Base-by-base conservation (phyloP, 2,113 vertebrate genomes). In the Coptodon rendalli region DNA sequence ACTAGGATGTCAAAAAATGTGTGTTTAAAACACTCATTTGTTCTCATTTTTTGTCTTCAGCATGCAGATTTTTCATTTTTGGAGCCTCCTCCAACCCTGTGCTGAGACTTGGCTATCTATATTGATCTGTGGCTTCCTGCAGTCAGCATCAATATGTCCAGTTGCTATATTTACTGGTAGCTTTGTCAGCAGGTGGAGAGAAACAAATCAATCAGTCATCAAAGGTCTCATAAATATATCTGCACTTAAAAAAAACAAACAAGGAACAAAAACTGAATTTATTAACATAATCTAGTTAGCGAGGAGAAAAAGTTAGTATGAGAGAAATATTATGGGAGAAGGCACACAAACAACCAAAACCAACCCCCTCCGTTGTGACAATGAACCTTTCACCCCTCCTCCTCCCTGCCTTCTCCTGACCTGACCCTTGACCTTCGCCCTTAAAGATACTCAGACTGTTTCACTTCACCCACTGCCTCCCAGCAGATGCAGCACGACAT, bases 341-440 rank as follows among this genome's bases (percentile, higher is more conserved):
- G 40, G 36, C 14, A 59, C 9, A 61, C 3, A 38, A 11, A 66
- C 52, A 31, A 16, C 36, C 12, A n/a, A 59, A 40, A 22, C 9
- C 71, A 66, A 27, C 53, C 73, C 7, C 16, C 53, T 13, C 59
- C 19, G 27, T 17, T 6, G 13, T 54, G 56, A 80, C 87, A 90
- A 88, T 79, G 63, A 88, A 78, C 50, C 78, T 29, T 45, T 80
- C 22, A 61, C 19, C 76, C 87, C 40, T 11, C 82, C 76, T 84
- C 68, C 80, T 11, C 34, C 9, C 48, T 54, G 24, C 56, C 79
- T 80, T 8, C 73, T 73, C 66, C 71, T 81, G 93, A 88, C 91
- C 76, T 85, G 91, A 93, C 88, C 91, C 57, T 27, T 68, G 52
- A 92, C 86, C 92, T 88, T 19, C 87, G 82, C 54, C 89, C 91